Percentiles rank a stretch among this genome's conserved stretches.
Evolutionary conservation across 2,797 vertebrate genomes (phyloP).

Genomic region (Falco novaeseelandiae): DNA sequence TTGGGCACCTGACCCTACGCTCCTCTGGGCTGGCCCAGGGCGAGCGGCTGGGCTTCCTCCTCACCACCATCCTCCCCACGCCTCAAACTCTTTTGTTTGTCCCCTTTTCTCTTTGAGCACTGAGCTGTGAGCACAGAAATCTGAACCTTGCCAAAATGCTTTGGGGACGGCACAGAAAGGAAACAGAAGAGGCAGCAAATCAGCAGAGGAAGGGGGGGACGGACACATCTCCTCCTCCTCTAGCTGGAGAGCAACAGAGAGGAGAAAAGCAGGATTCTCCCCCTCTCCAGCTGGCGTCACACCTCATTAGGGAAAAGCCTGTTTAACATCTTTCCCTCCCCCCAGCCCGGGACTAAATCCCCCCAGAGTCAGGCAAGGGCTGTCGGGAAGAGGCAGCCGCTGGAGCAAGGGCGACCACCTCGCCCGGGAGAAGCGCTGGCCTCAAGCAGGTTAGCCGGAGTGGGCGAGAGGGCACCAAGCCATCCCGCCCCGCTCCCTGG

Average conservation of each 20-base stretch:
- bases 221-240: constrained; percentile 26
- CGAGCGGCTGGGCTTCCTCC: constrained; percentile 11
- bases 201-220: constrained; percentile 37
- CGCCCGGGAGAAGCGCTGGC: not conserved
- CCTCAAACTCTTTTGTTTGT: constrained; percentile 69
- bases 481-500: not conserved
- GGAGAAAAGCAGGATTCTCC: constrained; percentile 72
- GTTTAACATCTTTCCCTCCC: constrained; percentile 63
- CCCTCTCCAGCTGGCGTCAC: constrained; percentile 76
- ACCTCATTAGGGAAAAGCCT: constrained; percentile 78
- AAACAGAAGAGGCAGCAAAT: constrained; percentile 72
- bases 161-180: constrained; percentile 69
- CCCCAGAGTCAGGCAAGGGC: constrained; percentile 44
- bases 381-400: constrained; percentile 46
- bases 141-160: constrained; percentile 79
- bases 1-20: not conserved
- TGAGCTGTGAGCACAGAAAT: constrained; percentile 78
- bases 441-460: not conserved
- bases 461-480: not conserved
- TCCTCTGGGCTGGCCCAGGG: not conserved
- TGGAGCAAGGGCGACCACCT: constrained; percentile 5
- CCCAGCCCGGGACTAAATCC: constrained; percentile 59
- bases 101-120: constrained; percentile 77
- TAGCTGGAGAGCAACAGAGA: constrained; percentile 67
- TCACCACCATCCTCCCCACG: constrained; percentile 37